phyloP scores from a whole-genome alignment of 2,113 vertebrate genomes.

The Ranitomeya imitator region DNA sequence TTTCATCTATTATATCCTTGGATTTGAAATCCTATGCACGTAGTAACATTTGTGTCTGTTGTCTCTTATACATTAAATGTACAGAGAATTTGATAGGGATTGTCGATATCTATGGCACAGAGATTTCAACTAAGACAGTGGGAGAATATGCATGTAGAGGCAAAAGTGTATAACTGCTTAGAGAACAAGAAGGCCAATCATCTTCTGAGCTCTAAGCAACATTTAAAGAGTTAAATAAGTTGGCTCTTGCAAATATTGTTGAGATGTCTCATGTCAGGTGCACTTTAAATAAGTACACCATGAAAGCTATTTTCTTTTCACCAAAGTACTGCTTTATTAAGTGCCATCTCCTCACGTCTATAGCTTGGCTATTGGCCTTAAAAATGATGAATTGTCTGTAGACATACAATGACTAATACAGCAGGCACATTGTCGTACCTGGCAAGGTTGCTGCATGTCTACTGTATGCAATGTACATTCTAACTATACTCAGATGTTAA shows the following conservation, averaged over 20 bases:
- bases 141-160: too few species aligned
- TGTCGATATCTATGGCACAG: not conserved
- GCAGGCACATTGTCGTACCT: not conserved
- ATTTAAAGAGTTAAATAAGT: not conserved
- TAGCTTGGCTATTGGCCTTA: not conserved
- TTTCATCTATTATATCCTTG: not conserved
- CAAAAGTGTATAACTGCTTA: not conserved
- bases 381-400: not conserved
- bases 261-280: not conserved
- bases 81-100: not conserved
- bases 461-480: not conserved
- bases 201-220: not conserved
- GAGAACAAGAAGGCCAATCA: not conserved
- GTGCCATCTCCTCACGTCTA: not conserved
- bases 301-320: too few species aligned
- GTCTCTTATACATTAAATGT: not conserved
- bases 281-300: not conserved
- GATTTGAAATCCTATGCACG: too few species aligned
- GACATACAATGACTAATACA: not conserved
- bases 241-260: not conserved
- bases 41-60: not conserved
- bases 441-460: not conserved
- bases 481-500: not conserved
- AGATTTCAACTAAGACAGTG: not conserved
- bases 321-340: not conserved